Base-by-base conservation (phyloP, 2,888 invertebrate genomes). In the Hydriomena furcata region DNA sequence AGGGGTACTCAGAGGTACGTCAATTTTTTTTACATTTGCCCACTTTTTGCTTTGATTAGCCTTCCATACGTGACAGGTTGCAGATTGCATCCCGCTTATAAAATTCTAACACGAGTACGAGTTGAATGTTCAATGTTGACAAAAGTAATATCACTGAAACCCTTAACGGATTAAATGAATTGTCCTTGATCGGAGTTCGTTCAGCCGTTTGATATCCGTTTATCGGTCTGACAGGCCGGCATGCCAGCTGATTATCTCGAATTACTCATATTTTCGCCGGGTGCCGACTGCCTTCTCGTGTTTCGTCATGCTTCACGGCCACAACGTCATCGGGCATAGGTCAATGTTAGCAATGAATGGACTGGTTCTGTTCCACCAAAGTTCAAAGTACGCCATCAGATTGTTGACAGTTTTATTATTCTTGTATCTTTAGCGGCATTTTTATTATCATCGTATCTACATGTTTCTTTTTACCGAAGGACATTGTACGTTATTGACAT, bases 271-370 rank as follows among this genome's bases (percentile, higher is more conserved):
- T 49, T 59, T 44, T 55, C 38, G 50, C 42, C 49, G 56, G 47
- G 31, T 34, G 47, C 28, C 52, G 52, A 50, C 42, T 4, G 17
- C 17, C 17, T 17, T 42, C 37, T 36, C 7, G 13, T 23, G 45
- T 58, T 55, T 56, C 56, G 54, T 58, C 58, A 52, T 53, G 10
- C 41, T 31, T 42, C 52, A 47, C 28, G 54, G 55, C 28, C 50
- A 7, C 44, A n/a, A 45, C 41, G 51, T 41, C 58, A 55, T 45
- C 35, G 53, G 48, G 21, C 52, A 56, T 48, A 49, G 60, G 54
- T 58, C 61, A 61, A 51, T 56, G 58, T 51, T 55, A 49, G 52
- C 52, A 43, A 58, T 56, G 52, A 54, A 58, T 54, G 53, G 51
- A 52, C 49, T 47, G 46, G 38, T 45, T 40, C 36, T 32, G 36